Percentiles rank a stretch among this genome's conserved stretches.
Conservation (phyloP, 2,113 vertebrate species). For the Protomyctophum bolini region DNA sequence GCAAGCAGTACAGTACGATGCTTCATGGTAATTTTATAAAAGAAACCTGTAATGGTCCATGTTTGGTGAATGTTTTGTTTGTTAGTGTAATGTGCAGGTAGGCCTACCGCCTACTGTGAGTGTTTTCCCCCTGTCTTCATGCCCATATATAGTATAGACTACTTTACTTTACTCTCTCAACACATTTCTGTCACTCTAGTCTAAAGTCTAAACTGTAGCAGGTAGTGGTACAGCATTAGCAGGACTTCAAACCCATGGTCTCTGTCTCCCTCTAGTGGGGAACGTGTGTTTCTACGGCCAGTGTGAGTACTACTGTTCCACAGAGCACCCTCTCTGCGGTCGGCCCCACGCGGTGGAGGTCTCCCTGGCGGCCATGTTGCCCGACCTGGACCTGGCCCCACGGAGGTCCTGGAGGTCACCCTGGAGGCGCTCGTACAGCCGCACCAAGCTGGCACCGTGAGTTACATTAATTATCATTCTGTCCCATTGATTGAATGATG, state of each 20-base stretch:
- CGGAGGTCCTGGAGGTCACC: slow-evolving; percentile 97
- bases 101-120: neutral
- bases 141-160: neutral
- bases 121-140: neutral
- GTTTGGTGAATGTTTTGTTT: neutral
- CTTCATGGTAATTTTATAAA: neutral
- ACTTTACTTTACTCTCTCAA: neutral
- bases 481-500: neutral
- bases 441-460: slow-evolving; percentile 64
- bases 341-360: slow-evolving; percentile 90
- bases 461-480: slow-evolving; percentile 17
- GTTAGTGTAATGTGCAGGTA: neutral
- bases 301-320: slow-evolving; percentile 96
- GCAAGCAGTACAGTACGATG: too few relatives aligned
- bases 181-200: too few relatives aligned
- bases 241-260: neutral
- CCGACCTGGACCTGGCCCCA: slow-evolving; percentile 88
- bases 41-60: neutral
- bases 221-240: too few relatives aligned
- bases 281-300: slow-evolving; percentile 96
- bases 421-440: slow-evolving; percentile 92
- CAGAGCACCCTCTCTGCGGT: slow-evolving; percentile 92
- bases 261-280: slow-evolving; percentile 54
- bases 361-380: slow-evolving; percentile 91
- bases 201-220: too few relatives aligned